phyloP scores from a whole-genome alignment of 2,797 vertebrate genomes.

The Bufotes viridis region DNA sequence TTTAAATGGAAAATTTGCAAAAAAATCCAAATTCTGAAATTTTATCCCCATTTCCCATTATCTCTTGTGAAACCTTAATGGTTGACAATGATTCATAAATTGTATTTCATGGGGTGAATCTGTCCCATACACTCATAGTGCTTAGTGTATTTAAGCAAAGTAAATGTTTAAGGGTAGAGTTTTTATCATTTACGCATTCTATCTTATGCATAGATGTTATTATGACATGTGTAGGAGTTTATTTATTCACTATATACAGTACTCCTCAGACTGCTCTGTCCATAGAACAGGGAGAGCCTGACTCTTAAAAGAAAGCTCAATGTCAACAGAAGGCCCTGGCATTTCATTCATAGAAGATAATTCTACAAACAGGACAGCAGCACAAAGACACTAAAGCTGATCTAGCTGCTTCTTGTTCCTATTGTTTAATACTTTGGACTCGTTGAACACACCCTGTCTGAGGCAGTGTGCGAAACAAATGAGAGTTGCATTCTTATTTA shows the following conservation, averaged over 20 bases:
- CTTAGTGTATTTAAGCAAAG: neutral
- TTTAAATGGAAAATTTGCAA: too few species aligned
- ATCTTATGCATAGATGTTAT: neutral
- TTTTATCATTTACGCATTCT: too few species aligned
- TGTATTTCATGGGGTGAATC: neutral
- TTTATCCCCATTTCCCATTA: too few species aligned
- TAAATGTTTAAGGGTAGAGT: neutral
- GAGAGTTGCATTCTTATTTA: conserved; percentile 37
- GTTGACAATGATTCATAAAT: neutral
- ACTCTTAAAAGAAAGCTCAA: conserved; percentile 7
- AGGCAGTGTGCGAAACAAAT: conserved; percentile 40
- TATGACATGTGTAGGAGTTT: neutral
- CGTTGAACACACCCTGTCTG: conserved; percentile 54
- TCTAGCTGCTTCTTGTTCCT: conserved; percentile 47
- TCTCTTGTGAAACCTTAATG: too few species aligned
- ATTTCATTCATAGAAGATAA: conserved; percentile 8
- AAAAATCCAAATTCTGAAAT: too few species aligned
- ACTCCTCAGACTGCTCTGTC: neutral
- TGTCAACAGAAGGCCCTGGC: neutral
- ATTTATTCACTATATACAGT: too few species aligned
- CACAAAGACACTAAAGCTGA: conserved; percentile 15
- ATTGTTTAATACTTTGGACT: conserved; percentile 32
- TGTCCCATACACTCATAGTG: neutral
- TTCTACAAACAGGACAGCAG: neutral
- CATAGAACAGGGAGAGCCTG: neutral